Base-by-base conservation (phyloP, 2,888 invertebrate species). In the Argyresthia albistria region DNA sequence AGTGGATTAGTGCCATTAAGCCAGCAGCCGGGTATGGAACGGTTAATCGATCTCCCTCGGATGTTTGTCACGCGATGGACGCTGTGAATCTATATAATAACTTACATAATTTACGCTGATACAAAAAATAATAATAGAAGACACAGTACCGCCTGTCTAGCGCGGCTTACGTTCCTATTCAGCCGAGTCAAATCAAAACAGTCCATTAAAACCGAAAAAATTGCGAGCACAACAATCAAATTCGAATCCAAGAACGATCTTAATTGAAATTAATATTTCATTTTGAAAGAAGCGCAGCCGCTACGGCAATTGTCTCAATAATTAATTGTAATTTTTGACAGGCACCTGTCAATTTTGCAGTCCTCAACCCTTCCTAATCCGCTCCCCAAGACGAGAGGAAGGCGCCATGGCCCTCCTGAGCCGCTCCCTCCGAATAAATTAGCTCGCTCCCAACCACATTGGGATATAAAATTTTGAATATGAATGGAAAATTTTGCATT, bases 381-480 rank as follows among this genome's bases (percentile, higher is more conserved):
- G 50, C 78, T 71, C 82, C 84, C 78, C 80, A 82, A 84, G 84
- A 84, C 73, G 78, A 73, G 75, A 74, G 25, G 6, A 25, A 25
- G 76, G 72, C 73, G 75, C 76, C 72, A 72, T 73, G 42, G 66
- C 76, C 70, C 80, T 80, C 78, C 80, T 80, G 76, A 70, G 75
- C 77, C 71, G 79, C 80, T 77, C 82, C 84, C 82, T 65, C 80
- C 76, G 92, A 91, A 93, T 93, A 93, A 92, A 93, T 93, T 93
- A 93, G 92, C 90, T 89, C 86, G 89, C 88, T 90, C 89, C 88
- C 81, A 76, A 76, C 83, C 88, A 90, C 90, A 89, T 89, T 76
- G 91, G 91, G 92, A 93, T 93, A 93, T 93, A 93, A 93, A 93
- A 93, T 93, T 93, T 93, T 93, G 93, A 93, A 93, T 93, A 93